Conservation (phyloP, 53 echinoderm and acorn worm species). For the Stichopus horrens region DNA sequence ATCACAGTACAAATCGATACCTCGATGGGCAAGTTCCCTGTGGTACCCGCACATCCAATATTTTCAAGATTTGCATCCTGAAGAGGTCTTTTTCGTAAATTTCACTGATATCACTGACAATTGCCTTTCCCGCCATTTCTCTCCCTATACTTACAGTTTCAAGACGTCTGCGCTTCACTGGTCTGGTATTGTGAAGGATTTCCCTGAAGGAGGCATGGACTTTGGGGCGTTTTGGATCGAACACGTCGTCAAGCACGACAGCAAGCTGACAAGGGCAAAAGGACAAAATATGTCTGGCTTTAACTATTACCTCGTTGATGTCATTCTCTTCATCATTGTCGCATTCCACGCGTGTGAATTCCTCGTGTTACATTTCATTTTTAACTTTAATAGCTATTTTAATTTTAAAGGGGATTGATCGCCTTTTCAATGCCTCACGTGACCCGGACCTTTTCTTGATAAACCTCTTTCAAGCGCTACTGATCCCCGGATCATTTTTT, state of each 20-base stretch:
- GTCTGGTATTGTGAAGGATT: slow-evolving; percentile 28
- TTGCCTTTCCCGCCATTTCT: not conserved
- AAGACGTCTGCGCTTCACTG: not conserved
- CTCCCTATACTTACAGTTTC: not conserved
- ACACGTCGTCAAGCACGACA: slow-evolving; percentile 16
- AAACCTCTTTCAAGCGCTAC: too few species aligned
- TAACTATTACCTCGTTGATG: slow-evolving; percentile 26
- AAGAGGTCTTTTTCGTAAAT: too few species aligned
- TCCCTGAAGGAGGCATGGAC: slow-evolving; percentile 18
- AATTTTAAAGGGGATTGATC: too few species aligned
- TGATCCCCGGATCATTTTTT: too few species aligned
- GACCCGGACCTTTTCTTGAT: too few species aligned
- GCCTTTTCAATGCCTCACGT: too few species aligned
- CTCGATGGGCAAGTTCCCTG: too few species aligned
- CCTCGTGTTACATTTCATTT: not conserved
- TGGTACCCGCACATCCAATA: too few species aligned
- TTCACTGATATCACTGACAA: too few species aligned
- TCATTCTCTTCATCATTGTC: not conserved
- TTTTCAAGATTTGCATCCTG: too few species aligned
- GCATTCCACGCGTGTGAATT: not conserved
- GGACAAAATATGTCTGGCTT: slow-evolving; percentile 29
- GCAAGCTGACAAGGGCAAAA: slow-evolving; percentile 23
- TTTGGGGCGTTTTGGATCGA: slow-evolving; percentile 18
- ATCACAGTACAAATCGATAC: too few species aligned
- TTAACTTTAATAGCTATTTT: not conserved